Evolutionary conservation across 1,140 invertebrate genomes (phyloP), one percentile per base, ranked within the genome.

Genomic region (Heliconius nattereri): DNA sequence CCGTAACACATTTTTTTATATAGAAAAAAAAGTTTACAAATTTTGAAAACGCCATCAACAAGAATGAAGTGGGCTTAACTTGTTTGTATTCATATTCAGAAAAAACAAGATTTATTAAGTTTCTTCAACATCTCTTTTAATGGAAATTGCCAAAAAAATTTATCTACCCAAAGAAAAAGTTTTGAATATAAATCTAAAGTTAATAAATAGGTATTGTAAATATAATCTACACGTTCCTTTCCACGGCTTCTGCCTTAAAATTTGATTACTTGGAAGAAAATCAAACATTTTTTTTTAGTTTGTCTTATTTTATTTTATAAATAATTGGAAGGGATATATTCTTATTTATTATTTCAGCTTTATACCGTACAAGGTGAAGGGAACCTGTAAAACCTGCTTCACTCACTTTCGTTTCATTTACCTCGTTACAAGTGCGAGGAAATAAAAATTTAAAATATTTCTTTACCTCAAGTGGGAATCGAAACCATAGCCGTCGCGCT

Each of bases 71-170:
- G 60, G 23, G 11, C 26, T 66, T 29, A 66, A 66, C 60, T 66
- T 66, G 60, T 66, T 66, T 66, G 60, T 66, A 66, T 66, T 66
- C 60, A 66, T 66, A 66, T 66, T 66, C 60, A 66, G 26, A 66
- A 66, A 66, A 45, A 66, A 66, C 26, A 66, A 26, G 60, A 66
- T 66, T 66, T 66, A 66, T 66, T 66, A 66, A 66, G 60, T 66
- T 66, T 66, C 60, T 66, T 66, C 60, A 66, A 66, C 60, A 66
- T 66, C 60, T 26, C 60, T 66, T 66, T 66, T 66, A 66, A 66
- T 66, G 60, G 60, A 66, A 66, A 66, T 66, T 66, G 60, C 60
- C 26, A 29, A 66, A 66, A 57, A 66, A 66, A 66, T 11, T 66
- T 60, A 26, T 66, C 23, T 66, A 29, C 26, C 60, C 11, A 29